Base-by-base conservation (phyloP, 37 sponge, comb jelly and placozoan genomes). In the Lycopodina hypogea region DNA sequence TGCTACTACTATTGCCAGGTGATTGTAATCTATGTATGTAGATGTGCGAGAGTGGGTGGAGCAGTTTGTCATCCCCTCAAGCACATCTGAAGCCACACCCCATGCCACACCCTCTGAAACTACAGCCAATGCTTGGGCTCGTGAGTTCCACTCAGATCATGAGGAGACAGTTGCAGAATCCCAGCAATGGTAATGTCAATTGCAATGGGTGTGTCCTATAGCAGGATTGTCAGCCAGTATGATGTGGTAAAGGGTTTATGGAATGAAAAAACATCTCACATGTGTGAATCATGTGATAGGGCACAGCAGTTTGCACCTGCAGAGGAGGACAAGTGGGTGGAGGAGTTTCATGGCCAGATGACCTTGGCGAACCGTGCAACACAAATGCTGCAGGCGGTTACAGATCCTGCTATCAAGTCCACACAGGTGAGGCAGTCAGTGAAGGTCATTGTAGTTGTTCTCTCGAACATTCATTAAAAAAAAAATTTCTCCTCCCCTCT, bases 31-130 rank as follows among this genome's bases (percentile, higher is more conserved):
- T 37, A 50, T 36, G 35, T 39, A 1, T 81, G 29, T 34, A 84
- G 84, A 84, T 58, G 79, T 85, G 65, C 41, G 50, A 56, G 85
- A 85, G 66, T 85, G 85, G 85, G 85, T 85, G 78, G 56, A 78
- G 51, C 73, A 85, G 72, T 85, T 85, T 72, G 72, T 55, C 56
- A 32, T 68, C 23, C 83, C 75, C 3, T 61, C 36, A 21, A 51
- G n/a, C 62, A 39, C 48, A 17, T 1, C 57, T 56, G n/a, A 23
- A 41, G 55, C 8, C 17, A 15, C 61, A n/a, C 29, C 4, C 61
- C 42, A 39, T 41, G 71, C 71, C 71, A 37, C 71, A 7, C 71
- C 71, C 42, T 23, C 37, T 18, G 12, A 2, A 8, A 9, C 50
- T 45, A 19, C 71, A 15, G 71, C 71, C n/a, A 12, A 45, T 23